Conservation (phyloP, 1,140 invertebrate species). For the Campoletis sonorensis region DNA sequence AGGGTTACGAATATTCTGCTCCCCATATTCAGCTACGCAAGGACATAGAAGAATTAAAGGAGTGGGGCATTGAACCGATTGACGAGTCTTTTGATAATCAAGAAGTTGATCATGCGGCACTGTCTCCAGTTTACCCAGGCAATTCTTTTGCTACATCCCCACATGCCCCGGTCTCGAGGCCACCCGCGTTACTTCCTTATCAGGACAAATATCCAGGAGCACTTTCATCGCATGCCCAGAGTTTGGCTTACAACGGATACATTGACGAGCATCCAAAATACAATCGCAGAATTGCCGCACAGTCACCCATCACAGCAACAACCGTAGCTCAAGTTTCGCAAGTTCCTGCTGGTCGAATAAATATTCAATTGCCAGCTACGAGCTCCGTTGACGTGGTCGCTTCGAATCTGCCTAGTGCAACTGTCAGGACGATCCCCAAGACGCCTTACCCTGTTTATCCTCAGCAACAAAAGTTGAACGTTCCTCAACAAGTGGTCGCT, state of each 20-base stretch:
- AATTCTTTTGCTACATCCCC: constrained; percentile 58
- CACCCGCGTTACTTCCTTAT: constrained; percentile 38
- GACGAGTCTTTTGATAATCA: constrained; percentile 65
- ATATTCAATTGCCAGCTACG: constrained; percentile 20
- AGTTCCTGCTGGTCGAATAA: constrained; percentile 24
- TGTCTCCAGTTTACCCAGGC: constrained; percentile 31
- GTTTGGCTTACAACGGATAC: constrained; percentile 69
- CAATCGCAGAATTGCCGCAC: constrained; percentile 53
- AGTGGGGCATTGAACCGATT: constrained; percentile 73
- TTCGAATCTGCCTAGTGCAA: not conserved
- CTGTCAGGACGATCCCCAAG: not conserved
- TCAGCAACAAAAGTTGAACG: constrained; percentile 18
- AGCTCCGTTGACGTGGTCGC: not conserved
- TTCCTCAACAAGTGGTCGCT: constrained; percentile 2
- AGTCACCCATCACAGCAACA: constrained; percentile 11
- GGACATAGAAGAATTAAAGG: constrained; percentile 72
- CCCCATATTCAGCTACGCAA: constrained; percentile 73
- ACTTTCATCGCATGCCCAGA: constrained; percentile 60
- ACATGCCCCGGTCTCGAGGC: constrained; percentile 49
- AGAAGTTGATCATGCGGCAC: constrained; percentile 55
- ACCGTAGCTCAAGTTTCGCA: constrained; percentile 43
- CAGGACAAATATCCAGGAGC: constrained; percentile 55
- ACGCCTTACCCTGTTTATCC: constrained; percentile 12
- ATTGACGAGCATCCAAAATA: constrained; percentile 56
- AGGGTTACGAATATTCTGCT: constrained; percentile 69